These are phyloP conservation scores for Podilymbus podiceps DNA, from an alignment of 2,113 vertebrate species.

Conservation along the genomic window DNA sequence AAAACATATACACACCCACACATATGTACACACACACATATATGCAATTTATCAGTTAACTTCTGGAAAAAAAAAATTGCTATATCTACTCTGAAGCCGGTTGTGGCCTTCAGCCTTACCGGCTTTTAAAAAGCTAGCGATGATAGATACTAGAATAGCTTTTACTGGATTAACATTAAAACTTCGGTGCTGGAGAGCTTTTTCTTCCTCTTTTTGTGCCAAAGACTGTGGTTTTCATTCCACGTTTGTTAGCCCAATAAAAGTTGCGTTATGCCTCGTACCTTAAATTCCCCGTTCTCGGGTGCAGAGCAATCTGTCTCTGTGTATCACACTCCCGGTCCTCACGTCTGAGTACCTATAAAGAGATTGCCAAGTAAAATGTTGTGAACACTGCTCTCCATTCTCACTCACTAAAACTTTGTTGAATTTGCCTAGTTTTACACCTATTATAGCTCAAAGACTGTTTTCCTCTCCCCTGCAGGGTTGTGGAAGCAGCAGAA, in stretches of 20 bases:
- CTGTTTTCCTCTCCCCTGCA: constrained; percentile 13
- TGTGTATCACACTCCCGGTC: neutral
- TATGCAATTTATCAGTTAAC: neutral
- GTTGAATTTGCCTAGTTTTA: constrained; percentile 43
- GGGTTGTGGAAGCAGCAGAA: neutral
- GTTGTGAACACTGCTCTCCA: neutral
- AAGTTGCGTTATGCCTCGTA: neutral
- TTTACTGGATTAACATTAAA: neutral
- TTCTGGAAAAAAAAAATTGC: neutral
- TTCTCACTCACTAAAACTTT: constrained; percentile 21
- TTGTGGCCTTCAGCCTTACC: neutral
- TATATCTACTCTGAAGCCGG: neutral
- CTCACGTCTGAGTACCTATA: neutral
- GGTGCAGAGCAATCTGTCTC: neutral
- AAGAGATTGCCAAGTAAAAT: constrained; percentile 25
- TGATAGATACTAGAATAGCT: neutral
- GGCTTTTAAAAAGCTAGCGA: neutral
- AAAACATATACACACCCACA: neutral
- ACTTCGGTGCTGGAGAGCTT: neutral
- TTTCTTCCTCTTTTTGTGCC: neutral
- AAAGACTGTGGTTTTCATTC: neutral
- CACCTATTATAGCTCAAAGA: constrained; percentile 39
- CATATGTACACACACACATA: neutral
- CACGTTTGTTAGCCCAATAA: neutral
- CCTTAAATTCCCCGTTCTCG: neutral